Conservation (phyloP, 2,797 vertebrate species). For the Botia almorhae region DNA sequence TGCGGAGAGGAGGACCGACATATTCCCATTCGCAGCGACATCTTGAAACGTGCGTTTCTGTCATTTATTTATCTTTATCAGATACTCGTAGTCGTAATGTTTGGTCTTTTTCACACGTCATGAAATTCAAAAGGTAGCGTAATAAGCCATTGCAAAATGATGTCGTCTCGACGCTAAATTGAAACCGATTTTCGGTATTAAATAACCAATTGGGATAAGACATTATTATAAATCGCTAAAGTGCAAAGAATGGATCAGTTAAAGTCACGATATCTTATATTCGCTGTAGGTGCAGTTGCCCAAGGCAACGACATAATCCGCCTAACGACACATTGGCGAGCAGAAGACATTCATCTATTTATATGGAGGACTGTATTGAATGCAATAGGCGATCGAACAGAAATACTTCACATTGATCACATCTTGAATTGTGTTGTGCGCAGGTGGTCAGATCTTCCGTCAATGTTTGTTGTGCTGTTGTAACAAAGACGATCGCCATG, state of each 20-base stretch:
- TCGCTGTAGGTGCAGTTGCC: not conserved
- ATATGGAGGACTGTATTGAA: not conserved
- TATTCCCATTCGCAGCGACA: conserved; percentile 33
- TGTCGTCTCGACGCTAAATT: conserved; percentile 2
- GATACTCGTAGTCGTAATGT: not conserved
- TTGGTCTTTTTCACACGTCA: not conserved
- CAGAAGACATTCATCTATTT: not conserved
- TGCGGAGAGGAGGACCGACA: conserved; percentile 59
- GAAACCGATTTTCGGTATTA: not conserved
- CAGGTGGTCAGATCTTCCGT: conserved; percentile 32
- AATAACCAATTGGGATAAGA: not conserved
- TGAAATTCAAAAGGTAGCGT: not conserved
- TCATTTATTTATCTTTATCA: conserved; percentile 52
- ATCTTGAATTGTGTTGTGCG: conserved; percentile 32
- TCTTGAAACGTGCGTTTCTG: conserved; percentile 31
- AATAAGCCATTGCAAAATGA: not conserved
- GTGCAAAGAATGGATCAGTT: not conserved
- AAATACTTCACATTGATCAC: not conserved
- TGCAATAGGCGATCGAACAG: not conserved
- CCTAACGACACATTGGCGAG: conserved; percentile 3
- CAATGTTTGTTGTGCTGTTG: conserved; percentile 31
- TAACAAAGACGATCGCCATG: conserved; percentile 68
- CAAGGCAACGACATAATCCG: conserved; percentile 37
- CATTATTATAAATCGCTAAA: not conserved
- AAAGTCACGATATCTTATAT: not conserved